These are phyloP conservation scores for Anthopleura xanthogrammica DNA, from an alignment of 92 coral and sea anemone species.

Conservation along the genomic window DNA sequence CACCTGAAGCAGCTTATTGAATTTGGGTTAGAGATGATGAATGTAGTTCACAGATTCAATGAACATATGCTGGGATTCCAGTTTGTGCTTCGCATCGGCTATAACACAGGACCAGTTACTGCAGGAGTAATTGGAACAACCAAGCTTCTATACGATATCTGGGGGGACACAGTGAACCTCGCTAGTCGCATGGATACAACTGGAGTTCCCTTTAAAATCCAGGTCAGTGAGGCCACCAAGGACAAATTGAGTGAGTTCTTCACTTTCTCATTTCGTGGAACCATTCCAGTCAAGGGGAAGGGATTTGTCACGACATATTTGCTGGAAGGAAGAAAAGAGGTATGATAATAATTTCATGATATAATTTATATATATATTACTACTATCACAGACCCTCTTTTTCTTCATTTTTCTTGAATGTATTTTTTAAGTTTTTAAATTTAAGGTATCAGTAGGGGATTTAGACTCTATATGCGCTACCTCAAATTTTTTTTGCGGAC, in stretches of 20 bases:
- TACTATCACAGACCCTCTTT: too few relatives aligned
- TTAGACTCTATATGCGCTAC: too few relatives aligned
- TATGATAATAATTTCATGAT: constrained; percentile 16
- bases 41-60: constrained; percentile 86
- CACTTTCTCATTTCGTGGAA: constrained; percentile 87
- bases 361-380: too few relatives aligned
- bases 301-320: constrained; percentile 91
- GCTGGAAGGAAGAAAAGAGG: constrained; percentile 74
- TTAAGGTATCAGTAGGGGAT: too few relatives aligned
- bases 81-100: constrained; percentile 89
- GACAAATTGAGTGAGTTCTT: constrained; percentile 83
- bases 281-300: constrained; percentile 96
- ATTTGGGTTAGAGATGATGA: constrained; percentile 95
- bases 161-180: constrained; percentile 99
- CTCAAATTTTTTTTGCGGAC: too few relatives aligned
- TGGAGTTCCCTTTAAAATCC: constrained; percentile 82
- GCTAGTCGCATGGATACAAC: constrained; percentile 99
- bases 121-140: constrained; percentile 99
- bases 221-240: constrained; percentile 93
- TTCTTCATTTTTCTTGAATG: too few relatives aligned
- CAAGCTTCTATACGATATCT: constrained; percentile 92
- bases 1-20: constrained; percentile 90
- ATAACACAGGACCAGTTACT: constrained; percentile 96
- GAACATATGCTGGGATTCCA: constrained; percentile 97
- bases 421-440: too few relatives aligned